Base-by-base conservation (phyloP, 2,113 vertebrate genomes). In the Junco hyemalis region DNA sequence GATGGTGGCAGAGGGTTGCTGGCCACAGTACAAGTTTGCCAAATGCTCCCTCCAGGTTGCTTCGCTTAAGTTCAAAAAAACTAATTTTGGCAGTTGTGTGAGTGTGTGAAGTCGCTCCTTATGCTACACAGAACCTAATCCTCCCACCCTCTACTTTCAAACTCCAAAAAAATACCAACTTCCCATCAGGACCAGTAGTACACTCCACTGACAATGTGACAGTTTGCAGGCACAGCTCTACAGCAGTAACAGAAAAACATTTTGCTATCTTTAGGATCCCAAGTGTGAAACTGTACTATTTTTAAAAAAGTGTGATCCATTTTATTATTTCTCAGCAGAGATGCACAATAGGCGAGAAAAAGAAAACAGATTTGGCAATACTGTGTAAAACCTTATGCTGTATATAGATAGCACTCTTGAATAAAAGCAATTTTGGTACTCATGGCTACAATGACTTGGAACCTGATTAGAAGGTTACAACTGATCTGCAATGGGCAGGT, bases 261-360 rank as follows among this genome's bases (percentile, higher is more conserved):
- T 82, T 66, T 81, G 72, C 77, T 95, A 81, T 92, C 79, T 95
- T 93, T 78, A 94, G 65, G 42, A 69, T 65, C 64, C 9, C 24
- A 87, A 82, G 63, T n/a, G 54, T n/a, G 70, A 90, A 91, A 68
- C 21, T 40, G 36, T 9, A 77, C 60, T 72, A 73, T 91, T 85
- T 93, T 87, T 48, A 3, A 85, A 45, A 28, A 77, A 66, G 35
- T 36, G 7, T 40, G 78, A 88, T 61, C 38, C 2, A 0, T 65
- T 72, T 73, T 77, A 84, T 80, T 66, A 60, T 60, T 93, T 96
- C 76, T 64, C 76, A 86, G 71, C 51, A 91, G 48, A 81, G 78
- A 93, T 61, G 56, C 73, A 69, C 21, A 88, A 59, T 40, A 70
- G 36, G 23, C n/a, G 35, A 14, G 12, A 5, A 31, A 21, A 76